phyloP scores from a whole-genome alignment of 2,888 invertebrate species.

The Drosophila mimica region DNA sequence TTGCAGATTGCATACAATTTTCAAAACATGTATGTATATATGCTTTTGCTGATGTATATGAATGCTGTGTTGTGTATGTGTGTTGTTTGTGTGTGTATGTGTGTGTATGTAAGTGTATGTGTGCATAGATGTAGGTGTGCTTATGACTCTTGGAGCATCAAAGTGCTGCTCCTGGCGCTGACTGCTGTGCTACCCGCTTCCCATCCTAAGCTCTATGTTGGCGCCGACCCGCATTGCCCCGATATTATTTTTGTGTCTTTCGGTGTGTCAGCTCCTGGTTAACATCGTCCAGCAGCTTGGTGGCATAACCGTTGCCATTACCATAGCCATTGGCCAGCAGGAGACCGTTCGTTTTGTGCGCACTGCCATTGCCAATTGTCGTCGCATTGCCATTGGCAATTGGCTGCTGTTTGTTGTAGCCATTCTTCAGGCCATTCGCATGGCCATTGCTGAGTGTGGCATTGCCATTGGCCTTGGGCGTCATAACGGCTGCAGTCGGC shows the following conservation, averaged over 20 bases:
- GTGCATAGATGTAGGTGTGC: conserved; percentile 38
- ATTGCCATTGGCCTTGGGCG: conserved; percentile 54
- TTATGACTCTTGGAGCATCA: conserved; percentile 60
- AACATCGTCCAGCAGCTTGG: conserved; percentile 73
- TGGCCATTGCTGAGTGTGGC: conserved; percentile 68
- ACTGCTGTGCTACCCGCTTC: conserved; percentile 30
- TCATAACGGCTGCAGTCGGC: conserved; percentile 41
- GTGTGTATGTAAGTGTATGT: conserved; percentile 31
- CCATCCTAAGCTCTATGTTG: conserved; percentile 66
- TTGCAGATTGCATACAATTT: conserved; percentile 39
- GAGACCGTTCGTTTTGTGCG: conserved; percentile 73
- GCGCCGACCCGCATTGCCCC: conserved; percentile 68
- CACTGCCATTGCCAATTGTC: conserved; percentile 66
- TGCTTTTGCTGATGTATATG: conserved; percentile 45
- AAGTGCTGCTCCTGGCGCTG: conserved; percentile 57
- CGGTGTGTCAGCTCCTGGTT: conserved; percentile 83
- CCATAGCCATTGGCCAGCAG: conserved; percentile 77
- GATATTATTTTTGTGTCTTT: conserved; percentile 85
- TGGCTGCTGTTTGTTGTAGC: conserved; percentile 53
- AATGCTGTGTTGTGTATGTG: conserved; percentile 29
- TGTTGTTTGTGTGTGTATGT: conserved; percentile 18
- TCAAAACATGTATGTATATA: conserved; percentile 33
- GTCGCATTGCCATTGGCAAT: conserved; percentile 67
- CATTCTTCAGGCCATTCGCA: conserved; percentile 77
- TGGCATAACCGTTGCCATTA: conserved; percentile 66